A percentile compares a stretch with the other conserved stretches of the same genome.
Conservation (phyloP, 2,113 vertebrate species). For the Callorhinus ursinus region DNA sequence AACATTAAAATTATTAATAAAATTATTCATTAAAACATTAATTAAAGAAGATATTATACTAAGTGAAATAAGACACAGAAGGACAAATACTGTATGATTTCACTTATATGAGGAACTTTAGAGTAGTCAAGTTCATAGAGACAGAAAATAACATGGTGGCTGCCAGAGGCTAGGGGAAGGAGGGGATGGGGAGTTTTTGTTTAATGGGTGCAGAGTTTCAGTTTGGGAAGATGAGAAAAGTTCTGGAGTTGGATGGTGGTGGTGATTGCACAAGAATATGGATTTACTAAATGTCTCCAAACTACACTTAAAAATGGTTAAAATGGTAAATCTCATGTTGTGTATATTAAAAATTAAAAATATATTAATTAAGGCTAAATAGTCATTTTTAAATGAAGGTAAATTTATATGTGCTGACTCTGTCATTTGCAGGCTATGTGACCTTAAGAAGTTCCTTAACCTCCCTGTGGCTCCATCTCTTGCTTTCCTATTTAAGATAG, state of each 20-base stretch:
- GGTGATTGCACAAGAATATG: not conserved
- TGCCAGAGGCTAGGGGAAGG: not conserved
- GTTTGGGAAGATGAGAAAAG: not conserved
- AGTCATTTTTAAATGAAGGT: not conserved
- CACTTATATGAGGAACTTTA: not conserved
- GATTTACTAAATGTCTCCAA: not conserved
- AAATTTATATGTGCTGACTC: not conserved
- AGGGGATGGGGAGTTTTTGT: not conserved
- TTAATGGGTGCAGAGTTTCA: not conserved
- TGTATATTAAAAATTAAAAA: not conserved
- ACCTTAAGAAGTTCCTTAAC: not conserved
- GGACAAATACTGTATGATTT: not conserved
- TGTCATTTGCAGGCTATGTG: not conserved
- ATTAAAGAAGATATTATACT: not conserved
- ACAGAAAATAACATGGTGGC: not conserved
- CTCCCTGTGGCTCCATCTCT: not conserved
- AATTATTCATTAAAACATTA: constrained; percentile 39
- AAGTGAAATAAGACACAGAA: not conserved
- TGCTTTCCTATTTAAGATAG: not conserved
- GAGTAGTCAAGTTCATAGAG: not conserved
- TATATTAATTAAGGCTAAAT: not conserved
- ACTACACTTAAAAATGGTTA: not conserved
- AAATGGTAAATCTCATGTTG: not conserved
- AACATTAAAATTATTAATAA: not conserved
- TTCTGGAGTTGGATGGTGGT: not conserved